These are phyloP conservation scores for Labroides dimidiatus DNA, from an alignment of 2,797 vertebrate genomes.

Conservation along the genomic window DNA sequence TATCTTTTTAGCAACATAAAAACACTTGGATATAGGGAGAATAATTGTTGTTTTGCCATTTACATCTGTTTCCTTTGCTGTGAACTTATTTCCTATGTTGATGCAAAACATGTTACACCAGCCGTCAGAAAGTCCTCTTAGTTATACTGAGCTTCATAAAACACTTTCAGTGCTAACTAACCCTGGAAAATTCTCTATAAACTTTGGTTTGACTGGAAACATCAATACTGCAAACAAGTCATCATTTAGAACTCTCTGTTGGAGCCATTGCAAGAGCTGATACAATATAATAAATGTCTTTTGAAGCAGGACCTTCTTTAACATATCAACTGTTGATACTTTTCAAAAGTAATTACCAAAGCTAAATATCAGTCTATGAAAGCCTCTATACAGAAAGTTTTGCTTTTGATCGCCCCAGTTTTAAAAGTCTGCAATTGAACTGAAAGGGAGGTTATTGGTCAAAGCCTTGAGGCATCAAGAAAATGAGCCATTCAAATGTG, in stretches of 20 bases:
- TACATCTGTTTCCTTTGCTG: background rate
- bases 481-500: background rate
- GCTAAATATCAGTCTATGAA: background rate
- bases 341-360: background rate
- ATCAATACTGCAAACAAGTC: background rate
- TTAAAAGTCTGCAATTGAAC: background rate
- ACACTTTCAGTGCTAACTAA: background rate
- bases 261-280: background rate
- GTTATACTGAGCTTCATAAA: background rate
- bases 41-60: too few relatives aligned
- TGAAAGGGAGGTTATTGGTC: background rate
- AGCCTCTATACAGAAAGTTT: background rate
- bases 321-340: background rate
- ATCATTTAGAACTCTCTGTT: background rate
- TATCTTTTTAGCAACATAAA: too few relatives aligned
- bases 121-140: background rate
- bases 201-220: too few relatives aligned
- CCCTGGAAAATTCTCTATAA: background rate
- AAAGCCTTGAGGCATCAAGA: background rate
- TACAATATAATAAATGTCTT: background rate
- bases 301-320: background rate
- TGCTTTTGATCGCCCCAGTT: background rate
- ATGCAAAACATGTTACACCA: background rate
- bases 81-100: constrained; percentile 3
- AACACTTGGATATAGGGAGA: too few relatives aligned